These are phyloP conservation scores for Thalpophila matura DNA, from an alignment of 2,888 invertebrate genomes.

Conservation along the genomic window DNA sequence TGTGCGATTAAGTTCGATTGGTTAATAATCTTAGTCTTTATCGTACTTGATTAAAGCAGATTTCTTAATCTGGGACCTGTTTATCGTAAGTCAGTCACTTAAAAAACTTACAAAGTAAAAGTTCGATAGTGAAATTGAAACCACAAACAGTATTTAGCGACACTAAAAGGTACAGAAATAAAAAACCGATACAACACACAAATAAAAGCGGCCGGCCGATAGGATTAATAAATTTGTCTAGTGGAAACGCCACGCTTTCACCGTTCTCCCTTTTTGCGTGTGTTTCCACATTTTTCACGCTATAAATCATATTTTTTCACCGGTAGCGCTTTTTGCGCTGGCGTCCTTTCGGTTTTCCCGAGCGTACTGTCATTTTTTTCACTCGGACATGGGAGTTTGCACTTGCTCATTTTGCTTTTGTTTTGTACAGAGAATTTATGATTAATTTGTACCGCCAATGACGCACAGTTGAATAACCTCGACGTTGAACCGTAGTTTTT, in stretches of 20 bases:
- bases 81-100: neutral
- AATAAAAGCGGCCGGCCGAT: constrained; percentile 79
- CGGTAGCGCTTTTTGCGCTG: constrained; percentile 88
- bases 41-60: constrained; percentile 2
- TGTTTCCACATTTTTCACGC: constrained; percentile 91
- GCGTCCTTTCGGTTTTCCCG: constrained; percentile 88
- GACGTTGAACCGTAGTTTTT: constrained; percentile 54
- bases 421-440: constrained; percentile 84
- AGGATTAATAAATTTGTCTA: constrained; percentile 90
- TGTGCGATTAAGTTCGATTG: constrained; percentile 33
- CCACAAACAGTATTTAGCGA: constrained; percentile 33
- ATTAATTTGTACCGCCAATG: constrained; percentile 79
- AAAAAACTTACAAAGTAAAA: neutral
- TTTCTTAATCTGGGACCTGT: neutral
- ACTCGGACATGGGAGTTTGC: constrained; percentile 86
- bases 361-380: constrained; percentile 89
- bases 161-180: constrained; percentile 55
- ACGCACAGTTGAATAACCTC: constrained; percentile 74
- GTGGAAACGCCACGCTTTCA: constrained; percentile 88
- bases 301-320: constrained; percentile 91
- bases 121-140: constrained; percentile 44
- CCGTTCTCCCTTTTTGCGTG: constrained; percentile 87
- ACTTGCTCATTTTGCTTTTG: constrained; percentile 84
- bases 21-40: constrained; percentile 27
- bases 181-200: constrained; percentile 73